phyloP scores from a whole-genome alignment of 2,888 invertebrate species.

The Frankliniella intonsa region DNA sequence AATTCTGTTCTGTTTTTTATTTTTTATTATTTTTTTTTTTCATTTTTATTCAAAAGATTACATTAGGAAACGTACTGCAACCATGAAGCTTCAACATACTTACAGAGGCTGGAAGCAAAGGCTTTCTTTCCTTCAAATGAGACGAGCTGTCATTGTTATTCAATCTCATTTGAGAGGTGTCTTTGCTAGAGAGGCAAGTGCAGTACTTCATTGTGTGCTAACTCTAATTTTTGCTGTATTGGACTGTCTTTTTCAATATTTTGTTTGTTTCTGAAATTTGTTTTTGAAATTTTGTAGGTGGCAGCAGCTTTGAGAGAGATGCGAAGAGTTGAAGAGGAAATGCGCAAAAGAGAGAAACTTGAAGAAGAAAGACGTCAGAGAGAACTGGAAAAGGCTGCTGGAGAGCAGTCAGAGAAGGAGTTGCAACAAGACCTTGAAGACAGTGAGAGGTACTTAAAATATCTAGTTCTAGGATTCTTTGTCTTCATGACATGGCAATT shows the following conservation, averaged over 20 bases:
- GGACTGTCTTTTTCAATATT: neutral
- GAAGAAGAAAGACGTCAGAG: conserved; percentile 62
- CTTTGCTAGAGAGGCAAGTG: conserved; percentile 76
- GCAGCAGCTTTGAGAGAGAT: conserved; percentile 82
- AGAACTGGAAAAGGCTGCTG: conserved; percentile 43
- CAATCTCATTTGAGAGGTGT: conserved; percentile 83
- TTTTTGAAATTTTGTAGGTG: conserved; percentile 47
- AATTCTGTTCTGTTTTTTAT: neutral
- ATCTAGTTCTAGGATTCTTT: neutral
- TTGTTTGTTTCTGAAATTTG: neutral
- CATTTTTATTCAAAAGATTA: conserved; percentile 52
- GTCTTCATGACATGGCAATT: neutral
- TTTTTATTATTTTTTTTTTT: neutral
- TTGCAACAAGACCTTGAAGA: conserved; percentile 55
- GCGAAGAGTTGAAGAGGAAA: conserved; percentile 79
- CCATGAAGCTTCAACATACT: conserved; percentile 67
- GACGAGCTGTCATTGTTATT: conserved; percentile 80
- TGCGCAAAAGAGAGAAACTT: conserved; percentile 68
- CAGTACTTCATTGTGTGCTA: neutral
- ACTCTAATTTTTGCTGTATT: neutral
- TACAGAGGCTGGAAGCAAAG: conserved; percentile 81
- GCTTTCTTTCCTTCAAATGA: conserved; percentile 70
- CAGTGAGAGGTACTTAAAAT: conserved; percentile 54
- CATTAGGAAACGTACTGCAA: conserved; percentile 60
- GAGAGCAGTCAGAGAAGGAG: conserved; percentile 41